Base-by-base conservation (phyloP, 2,888 invertebrate species). In the Smittia sp. region DNA sequence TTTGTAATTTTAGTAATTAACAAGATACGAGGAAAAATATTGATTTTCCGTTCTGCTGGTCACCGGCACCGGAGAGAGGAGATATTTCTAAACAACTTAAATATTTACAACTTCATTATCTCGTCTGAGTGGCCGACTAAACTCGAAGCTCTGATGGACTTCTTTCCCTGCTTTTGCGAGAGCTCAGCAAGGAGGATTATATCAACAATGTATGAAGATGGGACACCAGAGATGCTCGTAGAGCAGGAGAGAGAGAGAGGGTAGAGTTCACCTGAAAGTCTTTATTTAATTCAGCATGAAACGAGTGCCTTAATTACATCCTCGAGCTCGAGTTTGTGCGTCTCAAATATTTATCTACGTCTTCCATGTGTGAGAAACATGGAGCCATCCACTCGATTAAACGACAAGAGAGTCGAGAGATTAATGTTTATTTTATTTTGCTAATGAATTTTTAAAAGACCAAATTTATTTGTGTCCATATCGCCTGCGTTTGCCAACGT, bases 61-160 rank as follows among this genome's bases (percentile, higher is more conserved):
- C 52, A 3, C 18, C 18, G n/a, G 18, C 4, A 46, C 18, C 11
- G 13, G 39, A 39, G 7, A 13, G 39, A 39, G n/a, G 11, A 46
- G n/a, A 13, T 46, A 68, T 41, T 41, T 41, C 41, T 24, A 41
- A 68, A 68, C 68, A 41, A 68, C 68, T 68, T 68, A 68, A 68
- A 68, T 68, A 68, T 68, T 68, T 46, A 68, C 68, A 68, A 68
- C 68, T 68, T 68, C 68, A 68, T 68, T 68, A 68, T 46, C 46
- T 68, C 22, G 11, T 22, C n/a, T 15, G 24, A 41, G 68, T 68
- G 22, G 68, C 6, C 15, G 39, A 13, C 7, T 27, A 39, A 66
- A 27, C 20, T 39, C 18, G 32, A 32, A 66, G 27, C 24, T 66
- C 20, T 39, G 6, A 68, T 68, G 32, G 9, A 32, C 32, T 6